phyloP scores from a whole-genome alignment of 1,140 invertebrate genomes.

The Babylonia areolata region DNA sequence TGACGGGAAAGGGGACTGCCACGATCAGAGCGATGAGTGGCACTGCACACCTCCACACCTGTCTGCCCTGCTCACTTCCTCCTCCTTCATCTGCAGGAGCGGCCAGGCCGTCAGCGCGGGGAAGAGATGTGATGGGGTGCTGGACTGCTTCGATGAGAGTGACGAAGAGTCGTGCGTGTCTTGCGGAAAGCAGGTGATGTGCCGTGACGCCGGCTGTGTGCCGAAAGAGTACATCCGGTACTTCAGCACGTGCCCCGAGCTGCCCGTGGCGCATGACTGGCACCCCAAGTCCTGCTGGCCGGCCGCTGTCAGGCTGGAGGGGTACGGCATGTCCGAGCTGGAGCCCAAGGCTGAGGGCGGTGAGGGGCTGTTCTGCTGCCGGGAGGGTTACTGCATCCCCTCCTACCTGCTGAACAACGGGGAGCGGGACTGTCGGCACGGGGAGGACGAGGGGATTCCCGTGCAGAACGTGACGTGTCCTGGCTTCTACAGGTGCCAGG shows the following conservation, averaged over 20 bases:
- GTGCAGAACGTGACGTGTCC: conserved; percentile 29
- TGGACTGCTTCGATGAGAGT: conserved; percentile 43
- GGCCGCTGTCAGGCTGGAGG: conserved; percentile 25
- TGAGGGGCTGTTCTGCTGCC: conserved; percentile 14
- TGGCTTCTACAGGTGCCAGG: conserved; percentile 36
- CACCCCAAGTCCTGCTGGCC: background rate
- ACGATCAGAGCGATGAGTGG: conserved; percentile 26
- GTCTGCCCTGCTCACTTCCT: background rate
- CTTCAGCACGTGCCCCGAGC: background rate
- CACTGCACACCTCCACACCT: conserved; percentile 5
- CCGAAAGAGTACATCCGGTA: background rate
- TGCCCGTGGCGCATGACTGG: background rate
- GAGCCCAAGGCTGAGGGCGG: background rate
- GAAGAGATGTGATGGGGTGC: conserved; percentile 22
- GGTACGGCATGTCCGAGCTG: conserved; percentile 32
- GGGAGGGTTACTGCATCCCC: conserved; percentile 30
- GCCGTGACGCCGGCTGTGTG: conserved; percentile 26
- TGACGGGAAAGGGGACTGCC: conserved; percentile 37
- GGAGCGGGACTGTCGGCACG: conserved; percentile 32
- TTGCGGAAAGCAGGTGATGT: conserved; percentile 13
- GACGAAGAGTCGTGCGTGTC: conserved; percentile 39
- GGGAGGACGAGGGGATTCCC: conserved; percentile 37
- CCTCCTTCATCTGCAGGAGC: conserved; percentile 30
- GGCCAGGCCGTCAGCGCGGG: background rate
- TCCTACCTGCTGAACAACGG: conserved; percentile 42